Conservation (phyloP, 2,797 vertebrate species). For the Gadopsis marmoratus region DNA sequence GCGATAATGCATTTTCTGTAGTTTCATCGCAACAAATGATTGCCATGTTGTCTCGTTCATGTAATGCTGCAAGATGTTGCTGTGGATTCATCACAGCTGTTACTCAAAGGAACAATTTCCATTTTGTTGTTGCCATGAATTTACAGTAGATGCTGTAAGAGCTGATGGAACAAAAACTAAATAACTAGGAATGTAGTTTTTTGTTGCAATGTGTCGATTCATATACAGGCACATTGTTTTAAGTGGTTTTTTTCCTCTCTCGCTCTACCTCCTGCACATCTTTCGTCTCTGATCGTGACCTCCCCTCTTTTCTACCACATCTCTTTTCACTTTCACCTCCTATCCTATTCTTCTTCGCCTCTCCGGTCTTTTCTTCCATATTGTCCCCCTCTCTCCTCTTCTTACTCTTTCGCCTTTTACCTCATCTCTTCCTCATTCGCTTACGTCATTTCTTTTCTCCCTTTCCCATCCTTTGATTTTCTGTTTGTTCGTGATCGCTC, state of each 20-base stretch:
- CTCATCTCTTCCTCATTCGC: not conserved
- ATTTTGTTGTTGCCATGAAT: not conserved
- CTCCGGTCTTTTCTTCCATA: not conserved
- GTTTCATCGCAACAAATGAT: conserved; percentile 23
- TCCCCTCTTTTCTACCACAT: not conserved
- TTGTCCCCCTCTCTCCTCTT: not conserved
- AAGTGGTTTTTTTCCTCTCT: not conserved
- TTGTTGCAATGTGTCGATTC: not conserved
- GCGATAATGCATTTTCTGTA: conserved; percentile 16
- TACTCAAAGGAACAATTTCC: not conserved
- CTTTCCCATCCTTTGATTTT: not conserved
- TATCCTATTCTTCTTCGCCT: not conserved
- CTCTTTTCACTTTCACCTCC: conserved; percentile 17
- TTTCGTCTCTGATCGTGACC: not conserved
- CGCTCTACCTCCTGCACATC: too few species aligned
- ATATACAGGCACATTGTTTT: not conserved
- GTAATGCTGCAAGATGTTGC: conserved; percentile 8
- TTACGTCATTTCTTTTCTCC: not conserved
- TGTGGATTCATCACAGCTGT: not conserved
- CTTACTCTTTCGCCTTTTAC: conserved; percentile 6
- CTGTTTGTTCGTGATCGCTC: not conserved
- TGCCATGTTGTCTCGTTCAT: not conserved
- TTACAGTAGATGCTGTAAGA: not conserved
- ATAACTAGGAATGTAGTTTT: not conserved
- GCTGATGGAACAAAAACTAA: not conserved